Percentiles rank a stretch among this genome's conserved stretches.
These are phyloP conservation scores for Trochalopteron elliotii DNA, from an alignment of 2,113 vertebrate species.

Conservation along the genomic window DNA sequence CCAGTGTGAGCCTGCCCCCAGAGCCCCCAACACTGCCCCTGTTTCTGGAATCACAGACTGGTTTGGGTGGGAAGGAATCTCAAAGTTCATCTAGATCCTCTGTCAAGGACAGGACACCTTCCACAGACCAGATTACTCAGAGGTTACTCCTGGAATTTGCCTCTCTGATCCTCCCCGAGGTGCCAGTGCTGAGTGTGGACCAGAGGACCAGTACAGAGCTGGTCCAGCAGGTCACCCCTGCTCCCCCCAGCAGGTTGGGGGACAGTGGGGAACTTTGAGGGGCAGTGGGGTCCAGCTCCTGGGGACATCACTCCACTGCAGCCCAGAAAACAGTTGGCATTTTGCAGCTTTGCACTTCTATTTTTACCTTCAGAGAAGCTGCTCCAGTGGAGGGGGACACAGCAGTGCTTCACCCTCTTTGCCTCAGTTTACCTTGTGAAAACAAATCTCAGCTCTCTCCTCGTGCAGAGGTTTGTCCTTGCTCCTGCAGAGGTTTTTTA, in stretches of 20 bases:
- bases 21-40: background rate
- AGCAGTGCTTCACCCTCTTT: background rate
- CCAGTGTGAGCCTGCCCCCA: fast-evolving
- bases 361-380: background rate
- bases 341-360: background rate
- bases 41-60: background rate
- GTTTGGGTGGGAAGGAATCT: background rate
- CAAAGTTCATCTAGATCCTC: background rate
- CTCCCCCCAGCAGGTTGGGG: background rate
- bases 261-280: background rate
- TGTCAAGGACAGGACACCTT: background rate
- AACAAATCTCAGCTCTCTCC: background rate
- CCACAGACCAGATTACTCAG: background rate
- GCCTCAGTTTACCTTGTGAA: background rate
- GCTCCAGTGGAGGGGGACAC: background rate
- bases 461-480: background rate
- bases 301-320: fast-evolving
- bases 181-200: background rate
- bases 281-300: background rate
- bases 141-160: background rate
- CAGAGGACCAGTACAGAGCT: background rate
- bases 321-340: background rate
- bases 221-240: background rate
- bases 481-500: background rate
- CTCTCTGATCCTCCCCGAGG: background rate